These are phyloP conservation scores for Oncopeltus fasciatus DNA, from an alignment of 1,140 invertebrate species.

Conservation along the genomic window DNA sequence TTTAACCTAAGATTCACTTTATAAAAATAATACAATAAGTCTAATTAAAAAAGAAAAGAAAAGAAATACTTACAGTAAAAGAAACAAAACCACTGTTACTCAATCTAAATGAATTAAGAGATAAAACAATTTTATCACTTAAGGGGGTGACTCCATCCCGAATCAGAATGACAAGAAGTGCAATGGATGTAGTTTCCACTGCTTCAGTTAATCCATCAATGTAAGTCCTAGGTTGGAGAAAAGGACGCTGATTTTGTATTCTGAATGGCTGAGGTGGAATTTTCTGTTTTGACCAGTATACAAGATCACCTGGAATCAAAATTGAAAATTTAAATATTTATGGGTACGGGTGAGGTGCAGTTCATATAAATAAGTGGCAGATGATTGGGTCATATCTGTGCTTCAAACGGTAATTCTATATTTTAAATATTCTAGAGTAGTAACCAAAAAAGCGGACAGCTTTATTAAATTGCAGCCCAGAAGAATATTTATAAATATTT, in stretches of 20 bases:
- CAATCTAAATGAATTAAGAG: slow-evolving; percentile 43
- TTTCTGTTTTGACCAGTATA: slow-evolving; percentile 34
- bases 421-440: no score
- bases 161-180: slow-evolving; percentile 36
- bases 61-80: slow-evolving; percentile 32
- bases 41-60: no score
- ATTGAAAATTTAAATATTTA: neutral
- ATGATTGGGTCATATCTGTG: no score
- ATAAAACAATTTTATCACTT: slow-evolving; percentile 37
- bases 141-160: slow-evolving; percentile 32
- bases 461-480: neutral
- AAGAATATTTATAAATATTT: neutral
- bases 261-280: slow-evolving; percentile 29
- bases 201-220: slow-evolving; percentile 33
- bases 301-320: slow-evolving; percentile 31
- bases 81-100: slow-evolving; percentile 40
- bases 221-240: slow-evolving; percentile 32
- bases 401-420: no score
- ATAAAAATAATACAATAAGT: no score
- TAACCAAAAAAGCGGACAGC: neutral
- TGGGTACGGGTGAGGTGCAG: no score
- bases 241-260: slow-evolving; percentile 36
- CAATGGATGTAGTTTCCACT: slow-evolving; percentile 43
- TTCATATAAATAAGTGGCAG: no score
- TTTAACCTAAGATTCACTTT: no score